Conservation (phyloP, 2,113 vertebrate species). For the Cyphomyrus discorhynchus region DNA sequence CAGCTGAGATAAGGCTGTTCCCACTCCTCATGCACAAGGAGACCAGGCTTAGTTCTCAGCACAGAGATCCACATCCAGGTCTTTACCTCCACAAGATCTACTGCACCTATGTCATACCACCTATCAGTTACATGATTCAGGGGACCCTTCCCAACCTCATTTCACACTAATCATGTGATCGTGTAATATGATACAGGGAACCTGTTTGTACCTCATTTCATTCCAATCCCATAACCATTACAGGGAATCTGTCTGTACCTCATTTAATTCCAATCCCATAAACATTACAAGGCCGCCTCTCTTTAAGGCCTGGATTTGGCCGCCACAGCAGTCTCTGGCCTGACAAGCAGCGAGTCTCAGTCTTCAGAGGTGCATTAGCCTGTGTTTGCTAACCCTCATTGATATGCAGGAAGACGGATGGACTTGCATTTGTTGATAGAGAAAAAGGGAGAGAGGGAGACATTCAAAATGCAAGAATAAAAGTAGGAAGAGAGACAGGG, state of each 20-base stretch:
- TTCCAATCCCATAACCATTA: background rate
- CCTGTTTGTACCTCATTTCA: background rate
- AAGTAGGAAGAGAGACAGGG: background rate
- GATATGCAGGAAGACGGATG: background rate
- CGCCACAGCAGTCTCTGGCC: background rate
- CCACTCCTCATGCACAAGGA: background rate
- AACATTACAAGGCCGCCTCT: background rate
- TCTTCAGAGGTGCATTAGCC: background rate
- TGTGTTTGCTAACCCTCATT: background rate
- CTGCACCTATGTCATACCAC: background rate
- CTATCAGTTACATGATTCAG: background rate
- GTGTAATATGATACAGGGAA: background rate
- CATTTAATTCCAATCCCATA: background rate
- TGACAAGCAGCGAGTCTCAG: background rate
- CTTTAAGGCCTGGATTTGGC: background rate
- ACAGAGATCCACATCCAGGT: background rate
- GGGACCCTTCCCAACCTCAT: background rate
- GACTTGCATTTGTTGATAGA: background rate
- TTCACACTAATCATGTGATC: background rate
- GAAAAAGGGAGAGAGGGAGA: background rate
- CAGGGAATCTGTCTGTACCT: background rate
- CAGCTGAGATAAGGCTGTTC: background rate
- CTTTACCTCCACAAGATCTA: background rate
- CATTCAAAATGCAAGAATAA: background rate
- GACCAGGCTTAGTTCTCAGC: background rate